Evolutionary conservation across 1,140 invertebrate genomes (phyloP), one percentile per base, ranked within the genome.

Genomic region (Frieseomelitta varia): DNA sequence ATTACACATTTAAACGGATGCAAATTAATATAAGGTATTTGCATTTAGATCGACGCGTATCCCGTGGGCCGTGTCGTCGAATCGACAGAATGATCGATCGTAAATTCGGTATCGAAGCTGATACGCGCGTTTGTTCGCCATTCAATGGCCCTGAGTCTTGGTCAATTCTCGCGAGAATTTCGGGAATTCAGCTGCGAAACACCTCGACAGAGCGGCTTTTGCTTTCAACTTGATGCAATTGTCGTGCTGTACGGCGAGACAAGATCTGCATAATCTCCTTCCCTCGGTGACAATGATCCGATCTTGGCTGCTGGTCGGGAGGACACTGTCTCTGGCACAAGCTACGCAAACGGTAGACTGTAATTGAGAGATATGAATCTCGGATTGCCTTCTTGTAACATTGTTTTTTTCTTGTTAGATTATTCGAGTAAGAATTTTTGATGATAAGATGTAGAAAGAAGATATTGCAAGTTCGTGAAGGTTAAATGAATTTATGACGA

Each of bases 161-260:
- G 10, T 2, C 53, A 27, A 71, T 47, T 27, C 24, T 15, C 39
- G 2, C 8, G 30, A 24, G n/a, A 30, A 34, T 71, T 69, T 69
- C 67, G 30, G 47, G 39, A 65, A 81, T 73, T 39, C 24, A 30
- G 51, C 39, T 19, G 79, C 19, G 19, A 79, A 69, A 79, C 51
- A 27, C 27, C 15, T 4, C 4, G 65, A 19, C 21, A 12, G 19
- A 34, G 17, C 14, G 58, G 47, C 27, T 65, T 27, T 10, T 21
- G 56, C 56, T 81, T 81, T 81, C 79, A 74, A 71, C n/a, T 74
- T 67, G 79, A 81, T 58, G 71, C 69, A 81, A 81, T 81, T 74
- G 47, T 58, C 51, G 79, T 19, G 19, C 12, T 55, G 71, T 27
- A 71, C 67, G 53, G 61, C 51, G 61, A 67, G 72, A 67, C 72